Evolutionary conservation across 2,113 vertebrate genomes (phyloP).

Genomic region (Neolamprologus fasciatus): DNA sequence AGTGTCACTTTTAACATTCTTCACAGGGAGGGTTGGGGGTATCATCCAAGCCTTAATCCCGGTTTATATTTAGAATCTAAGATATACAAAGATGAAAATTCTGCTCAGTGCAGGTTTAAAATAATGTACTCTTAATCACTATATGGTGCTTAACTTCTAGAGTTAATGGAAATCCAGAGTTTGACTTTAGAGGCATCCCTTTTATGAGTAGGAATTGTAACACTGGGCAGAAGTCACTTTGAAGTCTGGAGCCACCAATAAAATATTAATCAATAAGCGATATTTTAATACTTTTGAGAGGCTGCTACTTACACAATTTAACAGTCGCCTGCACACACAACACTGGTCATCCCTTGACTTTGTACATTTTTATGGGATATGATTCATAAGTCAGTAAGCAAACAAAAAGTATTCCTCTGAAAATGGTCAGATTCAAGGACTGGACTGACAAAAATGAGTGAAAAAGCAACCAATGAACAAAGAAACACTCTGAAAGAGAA

Average conservation of each 20-base stretch:
- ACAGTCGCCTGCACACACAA: neutral
- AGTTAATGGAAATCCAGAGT: neutral
- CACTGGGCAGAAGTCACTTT: neutral
- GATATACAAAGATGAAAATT: neutral
- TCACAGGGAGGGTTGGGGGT: neutral
- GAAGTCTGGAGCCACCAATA: neutral
- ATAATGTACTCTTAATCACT: neutral
- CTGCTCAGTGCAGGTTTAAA: neutral
- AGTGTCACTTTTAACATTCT: conserved; percentile 45
- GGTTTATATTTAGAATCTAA: conserved; percentile 31
- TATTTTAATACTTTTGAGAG: neutral
- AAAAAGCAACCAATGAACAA: neutral
- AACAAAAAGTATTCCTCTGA: neutral
- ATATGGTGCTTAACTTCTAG: neutral
- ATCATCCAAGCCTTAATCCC: conserved; percentile 30
- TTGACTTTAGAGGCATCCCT: neutral
- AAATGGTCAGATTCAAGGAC: neutral
- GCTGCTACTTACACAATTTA: neutral
- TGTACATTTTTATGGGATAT: neutral
- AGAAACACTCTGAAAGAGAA: neutral
- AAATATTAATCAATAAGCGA: neutral
- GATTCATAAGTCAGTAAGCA: neutral
- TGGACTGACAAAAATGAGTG: neutral
- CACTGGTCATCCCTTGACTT: neutral
- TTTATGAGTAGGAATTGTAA: neutral